Percentiles rank a stretch among this genome's conserved stretches.
phyloP scores from a whole-genome alignment of 37 sponge, comb jelly and placozoan genomes.

The Lycopodina hypogea region DNA sequence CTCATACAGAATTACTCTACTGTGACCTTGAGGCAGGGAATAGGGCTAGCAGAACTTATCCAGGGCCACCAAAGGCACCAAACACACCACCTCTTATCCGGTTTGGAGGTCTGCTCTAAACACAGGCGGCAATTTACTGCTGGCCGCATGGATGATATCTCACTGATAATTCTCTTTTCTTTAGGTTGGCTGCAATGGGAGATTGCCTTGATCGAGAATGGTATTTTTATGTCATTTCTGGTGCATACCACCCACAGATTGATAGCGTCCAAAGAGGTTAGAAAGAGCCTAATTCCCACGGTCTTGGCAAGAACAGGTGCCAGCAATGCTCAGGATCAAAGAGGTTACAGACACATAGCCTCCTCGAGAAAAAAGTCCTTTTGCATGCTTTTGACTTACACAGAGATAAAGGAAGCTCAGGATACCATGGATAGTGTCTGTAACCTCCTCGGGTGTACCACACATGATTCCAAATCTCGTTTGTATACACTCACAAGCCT shows the following conservation, averaged over 20 bases:
- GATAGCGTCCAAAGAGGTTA: background rate
- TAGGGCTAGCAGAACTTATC: constrained; percentile 9
- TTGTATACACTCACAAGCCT: too few species aligned
- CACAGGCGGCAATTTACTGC: background rate
- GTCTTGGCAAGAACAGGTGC: too few species aligned
- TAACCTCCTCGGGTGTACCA: too few species aligned
- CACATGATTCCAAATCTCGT: too few species aligned
- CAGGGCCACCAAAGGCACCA: background rate
- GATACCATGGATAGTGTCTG: too few species aligned
- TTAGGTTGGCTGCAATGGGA: constrained; percentile 3
- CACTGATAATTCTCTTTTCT: constrained; percentile 1
- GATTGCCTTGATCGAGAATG: background rate
- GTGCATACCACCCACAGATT: background rate
- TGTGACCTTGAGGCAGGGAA: constrained; percentile 5
- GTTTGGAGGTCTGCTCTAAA: constrained; percentile 7
- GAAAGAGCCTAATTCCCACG: background rate
- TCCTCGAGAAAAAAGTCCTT: too few species aligned
- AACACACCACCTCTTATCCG: constrained; percentile 14
- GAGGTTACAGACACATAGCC: too few species aligned
- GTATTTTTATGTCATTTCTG: background rate
- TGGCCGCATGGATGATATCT: background rate
- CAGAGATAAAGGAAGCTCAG: too few species aligned
- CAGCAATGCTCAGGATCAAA: too few species aligned
- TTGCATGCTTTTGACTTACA: too few species aligned
- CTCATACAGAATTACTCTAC: constrained; percentile 26